A percentile compares a stretch with the other conserved stretches of the same genome.
phyloP scores from a whole-genome alignment of 2,888 invertebrate species.

The Drosophila paramelanica region DNA sequence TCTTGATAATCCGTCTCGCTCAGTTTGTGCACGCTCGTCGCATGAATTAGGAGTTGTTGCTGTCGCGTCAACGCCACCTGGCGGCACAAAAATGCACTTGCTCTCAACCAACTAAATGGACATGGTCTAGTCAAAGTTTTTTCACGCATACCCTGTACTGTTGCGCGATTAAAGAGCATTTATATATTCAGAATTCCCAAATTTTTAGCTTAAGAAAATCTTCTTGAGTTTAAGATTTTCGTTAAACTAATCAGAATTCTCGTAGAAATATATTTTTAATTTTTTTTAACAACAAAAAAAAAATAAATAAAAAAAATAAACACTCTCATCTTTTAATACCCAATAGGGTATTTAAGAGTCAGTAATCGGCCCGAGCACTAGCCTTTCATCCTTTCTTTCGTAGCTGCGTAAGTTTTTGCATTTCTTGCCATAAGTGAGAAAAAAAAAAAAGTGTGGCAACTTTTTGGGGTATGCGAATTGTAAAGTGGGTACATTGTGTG shows the following conservation, averaged over 20 bases:
- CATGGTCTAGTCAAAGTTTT: constrained; percentile 23
- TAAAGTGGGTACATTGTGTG: constrained; percentile 13
- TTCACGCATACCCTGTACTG: constrained; percentile 8
- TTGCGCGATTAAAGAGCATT: too few relatives aligned
- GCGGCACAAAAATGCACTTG: constrained; percentile 60
- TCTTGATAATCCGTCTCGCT: constrained; percentile 35
- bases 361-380: background rate
- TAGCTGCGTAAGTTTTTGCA: constrained; percentile 54
- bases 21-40: constrained; percentile 56
- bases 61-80: constrained; percentile 71
- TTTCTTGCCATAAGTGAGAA: constrained; percentile 52
- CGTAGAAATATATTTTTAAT: background rate
- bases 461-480: constrained; percentile 40
- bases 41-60: constrained; percentile 66
- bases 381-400: background rate
- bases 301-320: too few relatives aligned
- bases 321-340: too few relatives aligned
- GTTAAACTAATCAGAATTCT: too few relatives aligned
- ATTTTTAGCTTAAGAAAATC: too few relatives aligned
- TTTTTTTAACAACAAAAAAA: background rate
- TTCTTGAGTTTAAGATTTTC: too few relatives aligned
- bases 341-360: constrained; percentile 8
- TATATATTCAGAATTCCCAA: too few relatives aligned
- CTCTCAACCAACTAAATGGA: constrained; percentile 50
- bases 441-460: constrained; percentile 22